These are phyloP conservation scores for Pseudomugil tenellus DNA, from an alignment of 2,797 vertebrate genomes.

Conservation along the genomic window DNA sequence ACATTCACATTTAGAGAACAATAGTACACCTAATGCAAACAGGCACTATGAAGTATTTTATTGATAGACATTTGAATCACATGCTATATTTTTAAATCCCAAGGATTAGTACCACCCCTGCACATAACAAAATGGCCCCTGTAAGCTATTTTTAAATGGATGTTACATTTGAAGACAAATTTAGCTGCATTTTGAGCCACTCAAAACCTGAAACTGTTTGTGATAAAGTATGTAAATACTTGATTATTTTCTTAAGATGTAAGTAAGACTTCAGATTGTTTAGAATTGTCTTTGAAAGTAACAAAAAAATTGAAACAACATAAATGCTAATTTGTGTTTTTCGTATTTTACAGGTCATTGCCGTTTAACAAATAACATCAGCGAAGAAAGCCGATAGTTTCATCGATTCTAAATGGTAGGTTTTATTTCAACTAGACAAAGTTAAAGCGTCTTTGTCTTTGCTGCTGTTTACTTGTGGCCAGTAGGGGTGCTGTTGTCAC, in stretches of 20 bases:
- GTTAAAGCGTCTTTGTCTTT: neutral
- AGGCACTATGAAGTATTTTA: slow-evolving; percentile 17
- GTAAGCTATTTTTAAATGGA: slow-evolving; percentile 31
- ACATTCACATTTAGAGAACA: slow-evolving; percentile 24
- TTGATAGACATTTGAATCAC: slow-evolving; percentile 26
- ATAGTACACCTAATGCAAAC: slow-evolving; percentile 16
- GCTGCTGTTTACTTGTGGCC: slow-evolving; percentile 39
- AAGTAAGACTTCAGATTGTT: slow-evolving; percentile 23
- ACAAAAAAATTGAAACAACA: neutral
- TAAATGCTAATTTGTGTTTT: slow-evolving; percentile 40
- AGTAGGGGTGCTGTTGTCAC: slow-evolving; percentile 74
- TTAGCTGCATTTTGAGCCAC: slow-evolving; percentile 28
- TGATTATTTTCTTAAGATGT: slow-evolving; percentile 30
- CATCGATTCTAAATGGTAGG: slow-evolving; percentile 67
- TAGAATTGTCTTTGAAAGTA: neutral
- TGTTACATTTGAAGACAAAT: slow-evolving; percentile 23
- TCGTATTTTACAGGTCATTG: slow-evolving; percentile 52
- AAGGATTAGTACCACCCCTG: slow-evolving; percentile 51
- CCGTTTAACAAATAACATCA: slow-evolving; percentile 17
- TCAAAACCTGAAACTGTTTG: slow-evolving; percentile 27
- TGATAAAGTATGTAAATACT: neutral
- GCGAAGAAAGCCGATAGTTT: slow-evolving; percentile 27
- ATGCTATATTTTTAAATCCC: slow-evolving; percentile 45
- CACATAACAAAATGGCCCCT: slow-evolving; percentile 54
- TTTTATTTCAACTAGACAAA: slow-evolving; percentile 18